phyloP scores from a whole-genome alignment of 1,140 invertebrate genomes.

The Pseudobourletiella spinata region DNA sequence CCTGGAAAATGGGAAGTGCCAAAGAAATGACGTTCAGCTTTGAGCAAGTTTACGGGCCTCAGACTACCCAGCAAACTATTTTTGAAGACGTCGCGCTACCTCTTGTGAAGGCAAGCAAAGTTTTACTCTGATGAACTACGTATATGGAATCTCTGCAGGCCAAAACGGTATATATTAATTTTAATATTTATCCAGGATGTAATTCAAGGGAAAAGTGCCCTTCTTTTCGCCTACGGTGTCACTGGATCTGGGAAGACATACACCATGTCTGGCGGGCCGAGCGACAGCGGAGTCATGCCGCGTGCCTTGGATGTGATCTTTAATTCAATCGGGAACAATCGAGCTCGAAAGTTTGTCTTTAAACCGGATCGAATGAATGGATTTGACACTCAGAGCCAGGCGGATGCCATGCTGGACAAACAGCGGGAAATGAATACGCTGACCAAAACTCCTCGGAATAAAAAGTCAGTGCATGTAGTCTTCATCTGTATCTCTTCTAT shows the following conservation, averaged over 20 bases:
- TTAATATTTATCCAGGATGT: conserved; percentile 47
- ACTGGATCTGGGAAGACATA: conserved; percentile 94
- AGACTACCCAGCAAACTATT: conserved; percentile 66
- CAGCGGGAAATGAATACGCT: conserved; percentile 43
- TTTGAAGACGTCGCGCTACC: conserved; percentile 79
- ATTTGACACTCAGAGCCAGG: conserved; percentile 79
- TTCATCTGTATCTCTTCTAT: conserved; percentile 1
- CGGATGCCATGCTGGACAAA: conserved; percentile 74
- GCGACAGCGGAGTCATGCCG: conserved; percentile 63
- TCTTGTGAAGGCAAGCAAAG: conserved; percentile 55
- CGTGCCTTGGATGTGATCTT: conserved; percentile 85
- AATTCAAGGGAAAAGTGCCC: conserved; percentile 70
- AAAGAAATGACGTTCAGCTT: conserved; percentile 52
- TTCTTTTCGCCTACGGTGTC: conserved; percentile 92
- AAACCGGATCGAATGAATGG: conserved; percentile 88
- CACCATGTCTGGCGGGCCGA: conserved; percentile 69
- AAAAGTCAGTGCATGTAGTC: conserved; percentile 35
- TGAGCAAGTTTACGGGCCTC: conserved; percentile 70
- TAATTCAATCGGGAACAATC: conserved; percentile 69
- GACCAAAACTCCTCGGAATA: conserved; percentile 32
- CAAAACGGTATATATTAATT: background rate
- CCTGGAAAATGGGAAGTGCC: conserved; percentile 50
- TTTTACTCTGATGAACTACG: too few species aligned
- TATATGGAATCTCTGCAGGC: too few species aligned
- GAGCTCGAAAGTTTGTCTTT: conserved; percentile 75